phyloP scores from a whole-genome alignment of 2,113 vertebrate species.

The Sigmodon hispidus region DNA sequence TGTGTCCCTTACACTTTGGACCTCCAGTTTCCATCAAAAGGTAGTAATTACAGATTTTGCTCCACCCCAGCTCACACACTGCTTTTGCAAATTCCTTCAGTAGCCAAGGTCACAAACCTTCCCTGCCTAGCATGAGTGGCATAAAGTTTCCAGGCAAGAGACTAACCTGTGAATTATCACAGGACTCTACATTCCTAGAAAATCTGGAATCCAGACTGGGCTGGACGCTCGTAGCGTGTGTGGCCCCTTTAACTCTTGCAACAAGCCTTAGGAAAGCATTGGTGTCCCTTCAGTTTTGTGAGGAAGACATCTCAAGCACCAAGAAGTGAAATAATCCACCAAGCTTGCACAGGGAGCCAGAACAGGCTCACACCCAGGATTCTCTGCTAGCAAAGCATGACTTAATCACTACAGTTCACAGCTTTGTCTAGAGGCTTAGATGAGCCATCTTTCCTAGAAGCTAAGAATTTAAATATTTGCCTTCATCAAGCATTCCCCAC shows the following conservation, averaged over 20 bases:
- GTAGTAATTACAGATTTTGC: background rate
- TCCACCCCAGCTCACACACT: background rate
- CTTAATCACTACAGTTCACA: background rate
- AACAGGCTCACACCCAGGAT: background rate
- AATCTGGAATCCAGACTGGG: background rate
- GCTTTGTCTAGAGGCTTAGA: background rate
- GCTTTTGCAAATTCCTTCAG: background rate
- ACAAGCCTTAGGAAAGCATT: background rate
- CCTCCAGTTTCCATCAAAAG: background rate
- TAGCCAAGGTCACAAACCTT: background rate
- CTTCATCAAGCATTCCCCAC: background rate
- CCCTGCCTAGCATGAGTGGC: background rate
- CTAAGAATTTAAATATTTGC: constrained; percentile 21
- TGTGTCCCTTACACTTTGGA: background rate
- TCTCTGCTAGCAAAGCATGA: background rate
- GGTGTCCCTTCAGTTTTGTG: background rate
- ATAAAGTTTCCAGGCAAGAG: background rate
- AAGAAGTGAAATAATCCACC: background rate
- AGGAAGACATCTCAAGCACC: background rate
- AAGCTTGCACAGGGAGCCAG: background rate
- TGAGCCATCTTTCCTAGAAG: background rate
- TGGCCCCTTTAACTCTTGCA: background rate
- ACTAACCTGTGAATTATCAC: background rate
- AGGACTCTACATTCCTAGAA: background rate
- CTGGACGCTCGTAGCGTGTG: background rate